Conservation (phyloP, 2,888 invertebrate species). For the Hedya salicella region DNA sequence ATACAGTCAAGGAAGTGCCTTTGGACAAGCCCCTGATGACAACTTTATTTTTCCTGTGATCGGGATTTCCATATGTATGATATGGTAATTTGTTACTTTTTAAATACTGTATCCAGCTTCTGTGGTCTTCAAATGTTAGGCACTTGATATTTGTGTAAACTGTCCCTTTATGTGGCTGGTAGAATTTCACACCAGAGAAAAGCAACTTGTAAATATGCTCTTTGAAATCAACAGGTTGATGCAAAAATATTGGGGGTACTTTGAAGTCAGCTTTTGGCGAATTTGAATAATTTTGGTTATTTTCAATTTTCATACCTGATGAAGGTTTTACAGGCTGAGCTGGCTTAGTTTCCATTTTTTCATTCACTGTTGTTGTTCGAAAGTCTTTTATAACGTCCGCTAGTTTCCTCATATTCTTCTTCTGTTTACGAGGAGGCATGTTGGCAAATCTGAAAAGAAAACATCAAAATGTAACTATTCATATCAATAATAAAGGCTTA, state of each 20-base stretch:
- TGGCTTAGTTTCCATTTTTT: not conserved
- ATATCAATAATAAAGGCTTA: no score
- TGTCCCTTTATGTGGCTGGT: slow-evolving; percentile 50
- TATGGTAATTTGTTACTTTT: slow-evolving; percentile 61
- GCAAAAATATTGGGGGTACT: slow-evolving; percentile 64
- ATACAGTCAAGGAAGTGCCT: slow-evolving; percentile 52
- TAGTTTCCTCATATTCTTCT: slow-evolving; percentile 48
- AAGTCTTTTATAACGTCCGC: slow-evolving; percentile 47
- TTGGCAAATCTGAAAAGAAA: slow-evolving; percentile 2
- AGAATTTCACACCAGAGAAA: slow-evolving; percentile 55
- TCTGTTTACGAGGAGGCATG: slow-evolving; percentile 42
- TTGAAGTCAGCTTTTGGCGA: slow-evolving; percentile 43
- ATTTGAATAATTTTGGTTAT: slow-evolving; percentile 43
- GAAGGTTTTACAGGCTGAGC: slow-evolving; percentile 16
- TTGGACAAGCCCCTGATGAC: slow-evolving; percentile 64
- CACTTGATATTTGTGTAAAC: slow-evolving; percentile 59
- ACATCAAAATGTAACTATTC: no score
- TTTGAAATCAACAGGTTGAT: slow-evolving; percentile 55
- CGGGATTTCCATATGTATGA: slow-evolving; percentile 66
- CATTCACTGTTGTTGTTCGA: slow-evolving; percentile 44
- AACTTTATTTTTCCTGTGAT: slow-evolving; percentile 64
- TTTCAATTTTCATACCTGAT: slow-evolving; percentile 48
- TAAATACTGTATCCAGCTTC: slow-evolving; percentile 58
- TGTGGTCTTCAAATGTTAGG: slow-evolving; percentile 57
- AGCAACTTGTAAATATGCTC: slow-evolving; percentile 56